A percentile compares a stretch with the other conserved stretches of the same genome.
These are phyloP conservation scores for Varroa destructor DNA, from an alignment of 1,140 invertebrate genomes.

Conservation along the genomic window DNA sequence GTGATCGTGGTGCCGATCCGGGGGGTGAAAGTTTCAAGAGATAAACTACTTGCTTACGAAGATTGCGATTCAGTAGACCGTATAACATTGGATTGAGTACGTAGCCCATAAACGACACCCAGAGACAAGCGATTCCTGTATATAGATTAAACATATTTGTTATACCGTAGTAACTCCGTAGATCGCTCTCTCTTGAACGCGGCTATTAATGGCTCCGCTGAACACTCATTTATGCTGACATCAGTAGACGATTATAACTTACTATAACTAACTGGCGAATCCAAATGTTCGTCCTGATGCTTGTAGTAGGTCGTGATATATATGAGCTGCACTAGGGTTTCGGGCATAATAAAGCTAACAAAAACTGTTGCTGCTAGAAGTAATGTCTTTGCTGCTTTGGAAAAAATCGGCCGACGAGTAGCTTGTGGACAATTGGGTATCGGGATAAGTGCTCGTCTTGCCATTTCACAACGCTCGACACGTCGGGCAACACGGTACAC, in stretches of 20 bases:
- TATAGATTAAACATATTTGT: not conserved
- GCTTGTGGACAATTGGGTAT: conserved; percentile 17
- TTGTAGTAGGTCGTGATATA: too few species aligned
- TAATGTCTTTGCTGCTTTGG: conserved; percentile 13
- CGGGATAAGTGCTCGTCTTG: conserved; percentile 2
- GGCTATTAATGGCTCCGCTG: too few species aligned
- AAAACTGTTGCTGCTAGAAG: conserved; percentile 8
- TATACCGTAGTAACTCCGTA: not conserved
- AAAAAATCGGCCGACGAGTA: conserved; percentile 9
- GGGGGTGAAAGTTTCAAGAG: conserved; percentile 13
- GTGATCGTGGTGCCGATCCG: not conserved
- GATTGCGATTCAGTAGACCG: conserved; percentile 25
- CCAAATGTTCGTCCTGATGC: too few species aligned
- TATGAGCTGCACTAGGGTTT: conserved; percentile 11
- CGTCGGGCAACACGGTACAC: conserved; percentile 22
- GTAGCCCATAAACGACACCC: conserved; percentile 19
- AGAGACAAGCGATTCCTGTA: conserved; percentile 15
- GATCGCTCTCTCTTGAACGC: too few species aligned
- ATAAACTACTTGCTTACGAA: conserved; percentile 19
- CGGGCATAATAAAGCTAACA: conserved; percentile 25
- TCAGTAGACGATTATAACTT: too few species aligned
- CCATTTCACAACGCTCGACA: conserved; percentile 4
- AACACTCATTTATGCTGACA: too few species aligned
- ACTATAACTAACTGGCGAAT: too few species aligned
- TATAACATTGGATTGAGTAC: conserved; percentile 25